phyloP scores from a whole-genome alignment of 2,888 invertebrate genomes.

The Amphipyra berbera region DNA sequence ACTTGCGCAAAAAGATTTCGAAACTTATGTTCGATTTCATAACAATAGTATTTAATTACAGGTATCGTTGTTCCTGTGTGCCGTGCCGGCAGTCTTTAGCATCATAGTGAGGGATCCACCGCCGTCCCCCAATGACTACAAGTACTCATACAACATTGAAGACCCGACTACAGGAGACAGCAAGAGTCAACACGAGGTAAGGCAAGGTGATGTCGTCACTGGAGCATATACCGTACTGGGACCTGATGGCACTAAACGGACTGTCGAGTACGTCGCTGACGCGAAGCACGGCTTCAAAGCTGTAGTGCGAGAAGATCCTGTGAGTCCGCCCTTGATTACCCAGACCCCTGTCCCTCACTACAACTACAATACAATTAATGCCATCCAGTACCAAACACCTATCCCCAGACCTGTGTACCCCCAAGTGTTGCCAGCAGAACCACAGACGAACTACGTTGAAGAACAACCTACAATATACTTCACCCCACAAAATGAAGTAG shows the following conservation, averaged over 20 bases:
- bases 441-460: constrained; percentile 43
- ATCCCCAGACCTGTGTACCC: constrained; percentile 46
- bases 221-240: constrained; percentile 84
- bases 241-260: constrained; percentile 83
- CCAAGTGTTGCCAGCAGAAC: constrained; percentile 42
- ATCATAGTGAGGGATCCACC: constrained; percentile 82
- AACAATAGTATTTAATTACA: constrained; percentile 50
- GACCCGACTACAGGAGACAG: constrained; percentile 88
- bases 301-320: constrained; percentile 82
- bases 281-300: constrained; percentile 88
- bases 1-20: constrained; percentile 19
- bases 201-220: constrained; percentile 79
- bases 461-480: constrained; percentile 65
- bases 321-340: constrained; percentile 44
- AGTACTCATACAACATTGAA: constrained; percentile 85
- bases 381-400: constrained; percentile 37
- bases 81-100: constrained; percentile 66
- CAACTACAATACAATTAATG: constrained; percentile 25
- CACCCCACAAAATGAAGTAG: constrained; percentile 71
- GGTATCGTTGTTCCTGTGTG: constrained; percentile 64
- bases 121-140: constrained; percentile 78
- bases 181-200: constrained; percentile 82
- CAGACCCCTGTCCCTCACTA: constrained; percentile 8
- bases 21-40: constrained; percentile 4
- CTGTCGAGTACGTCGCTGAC: constrained; percentile 86